These are phyloP conservation scores for Hyperopisus bebe DNA, from an alignment of 2,113 vertebrate genomes.

Conservation along the genomic window DNA sequence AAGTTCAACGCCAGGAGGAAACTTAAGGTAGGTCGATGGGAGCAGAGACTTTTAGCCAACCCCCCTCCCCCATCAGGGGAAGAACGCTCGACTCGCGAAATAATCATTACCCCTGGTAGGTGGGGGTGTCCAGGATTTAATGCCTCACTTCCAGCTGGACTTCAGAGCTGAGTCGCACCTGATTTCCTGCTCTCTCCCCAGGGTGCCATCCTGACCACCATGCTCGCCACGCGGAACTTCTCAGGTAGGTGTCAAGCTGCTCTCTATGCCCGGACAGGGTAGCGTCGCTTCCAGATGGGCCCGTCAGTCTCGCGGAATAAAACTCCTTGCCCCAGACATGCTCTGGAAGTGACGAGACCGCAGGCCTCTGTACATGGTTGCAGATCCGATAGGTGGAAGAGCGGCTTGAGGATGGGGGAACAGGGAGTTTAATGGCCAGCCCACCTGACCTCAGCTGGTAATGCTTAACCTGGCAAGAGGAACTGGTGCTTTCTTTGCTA, in stretches of 20 bases:
- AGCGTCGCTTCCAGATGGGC: not conserved
- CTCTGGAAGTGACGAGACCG: not conserved
- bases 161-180: not conserved
- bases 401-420: not conserved
- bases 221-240: slow-evolving; percentile 96
- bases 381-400: not conserved
- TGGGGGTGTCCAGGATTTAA: not conserved
- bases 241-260: slow-evolving; percentile 73
- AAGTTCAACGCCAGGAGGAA: slow-evolving; percentile 95
- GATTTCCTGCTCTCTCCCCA: slow-evolving; percentile 39
- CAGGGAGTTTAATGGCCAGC: not conserved
- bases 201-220: slow-evolving; percentile 92
- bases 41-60: not conserved
- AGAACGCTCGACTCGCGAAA: not conserved
- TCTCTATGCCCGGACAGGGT: not conserved
- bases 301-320: not conserved
- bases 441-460: not conserved
- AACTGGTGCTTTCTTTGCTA: not conserved
- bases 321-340: not conserved
- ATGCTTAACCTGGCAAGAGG: not conserved
- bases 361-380: not conserved
- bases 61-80: too few relatives aligned
- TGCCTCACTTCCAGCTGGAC: slow-evolving; percentile 10
- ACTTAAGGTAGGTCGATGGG: slow-evolving; percentile 69
- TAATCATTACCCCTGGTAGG: slow-evolving; percentile 30